phyloP scores from a whole-genome alignment of 2,888 invertebrate genomes.

The Morpho deidamia region DNA sequence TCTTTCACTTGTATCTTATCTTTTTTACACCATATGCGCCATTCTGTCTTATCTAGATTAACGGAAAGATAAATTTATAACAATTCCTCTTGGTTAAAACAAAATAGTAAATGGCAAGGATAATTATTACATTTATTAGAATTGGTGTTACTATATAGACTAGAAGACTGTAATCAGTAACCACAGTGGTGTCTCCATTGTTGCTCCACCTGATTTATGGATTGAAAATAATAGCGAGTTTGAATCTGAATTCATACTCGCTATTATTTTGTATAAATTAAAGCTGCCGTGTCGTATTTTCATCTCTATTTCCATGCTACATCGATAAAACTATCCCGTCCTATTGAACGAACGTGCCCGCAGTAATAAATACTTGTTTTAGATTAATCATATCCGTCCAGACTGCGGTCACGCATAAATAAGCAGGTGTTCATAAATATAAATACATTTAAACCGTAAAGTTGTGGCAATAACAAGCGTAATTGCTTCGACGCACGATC shows the following conservation, averaged over 20 bases:
- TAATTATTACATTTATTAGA: neutral
- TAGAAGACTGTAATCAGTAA: conserved; percentile 21
- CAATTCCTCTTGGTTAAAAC: neutral
- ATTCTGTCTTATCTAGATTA: too few species aligned
- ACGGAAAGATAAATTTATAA: too few species aligned
- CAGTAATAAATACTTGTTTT: conserved; percentile 47
- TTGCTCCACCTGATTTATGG: conserved; percentile 26
- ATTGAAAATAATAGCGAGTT: too few species aligned
- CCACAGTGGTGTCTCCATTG: conserved; percentile 23
- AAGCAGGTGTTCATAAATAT: conserved; percentile 50
- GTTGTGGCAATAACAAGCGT: conserved; percentile 50
- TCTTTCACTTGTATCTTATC: too few species aligned
- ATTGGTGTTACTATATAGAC: conserved; percentile 1
- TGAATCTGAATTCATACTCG: conserved; percentile 17
- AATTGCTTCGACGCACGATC: conserved; percentile 51
- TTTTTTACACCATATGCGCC: too few species aligned
- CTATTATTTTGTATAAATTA: conserved; percentile 13
- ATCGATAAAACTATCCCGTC: conserved; percentile 21
- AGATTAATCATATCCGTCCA: conserved; percentile 56
- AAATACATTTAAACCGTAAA: conserved; percentile 54
- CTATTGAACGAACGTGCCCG: conserved; percentile 39
- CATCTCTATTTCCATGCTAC: conserved; percentile 11
- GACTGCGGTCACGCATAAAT: conserved; percentile 44
- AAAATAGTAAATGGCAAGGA: neutral
- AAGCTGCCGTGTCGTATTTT: conserved; percentile 6